Evolutionary conservation across 2,888 invertebrate genomes (phyloP), one percentile per base, ranked within the genome.

Genomic region (Amphipyra tragopoginis): DNA sequence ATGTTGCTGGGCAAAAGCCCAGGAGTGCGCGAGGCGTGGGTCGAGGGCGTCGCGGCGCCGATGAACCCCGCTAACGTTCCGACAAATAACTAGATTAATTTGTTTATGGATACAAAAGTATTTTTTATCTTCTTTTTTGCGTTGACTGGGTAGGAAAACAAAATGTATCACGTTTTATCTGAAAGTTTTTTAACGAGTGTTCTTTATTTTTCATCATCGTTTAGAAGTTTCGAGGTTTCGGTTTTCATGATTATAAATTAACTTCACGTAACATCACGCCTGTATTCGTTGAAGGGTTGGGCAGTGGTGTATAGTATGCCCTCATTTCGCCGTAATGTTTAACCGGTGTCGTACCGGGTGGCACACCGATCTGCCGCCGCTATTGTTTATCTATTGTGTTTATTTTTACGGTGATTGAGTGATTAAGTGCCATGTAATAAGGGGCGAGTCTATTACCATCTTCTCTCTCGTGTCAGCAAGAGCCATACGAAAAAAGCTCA

Each of bases 161-260:
- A 43, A 43, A 43, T 21, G 9, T 21, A 10, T 29, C 13, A 10
- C 6, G 0, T 15, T 42, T 5, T 26, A 1, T 15, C 6, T 11
- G 11, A 11, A 34, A 40, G 63, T 7, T 44, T 66, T 48, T 63
- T 49, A 69, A 61, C 33, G 40, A 69, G 9, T 8, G 42, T 15
- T 51, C 3, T 33, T 61, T 13, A 47, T 3, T 47, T 45, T 33
- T n/a, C n/a, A n/a, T n/a, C n/a, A n/a, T n/a, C n/a, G n/a, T n/a
- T 29, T 11, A 5, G 21, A 49, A 59, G 40, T 21, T 33, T n/a
- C 14, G 7, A 26, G 36, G 40, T 33, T 29, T 59, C 14, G 11
- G 29, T 21, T 68, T 50, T 38, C 61, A 29, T 50, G 10, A 36
- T 65, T 50, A 61, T 1, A 21, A 21, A n/a, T n/a, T n/a, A n/a